These are phyloP conservation scores for Nephrotoma appendiculata DNA, from an alignment of 2,888 invertebrate genomes.

Conservation along the genomic window DNA sequence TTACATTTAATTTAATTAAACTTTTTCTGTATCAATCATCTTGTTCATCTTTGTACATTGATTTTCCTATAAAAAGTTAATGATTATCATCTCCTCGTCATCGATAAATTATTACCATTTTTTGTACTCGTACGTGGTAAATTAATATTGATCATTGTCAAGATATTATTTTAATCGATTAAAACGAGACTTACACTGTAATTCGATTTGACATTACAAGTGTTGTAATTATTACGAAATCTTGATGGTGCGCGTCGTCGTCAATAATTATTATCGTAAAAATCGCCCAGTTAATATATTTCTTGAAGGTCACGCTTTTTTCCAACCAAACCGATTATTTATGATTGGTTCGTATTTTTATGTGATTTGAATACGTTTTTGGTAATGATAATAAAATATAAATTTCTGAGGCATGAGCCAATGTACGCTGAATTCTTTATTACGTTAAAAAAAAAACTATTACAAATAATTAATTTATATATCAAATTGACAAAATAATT, in stretches of 20 bases:
- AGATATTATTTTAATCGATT: not conserved
- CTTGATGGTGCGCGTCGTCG: not conserved
- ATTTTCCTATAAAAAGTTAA: not conserved
- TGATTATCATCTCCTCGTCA: not conserved
- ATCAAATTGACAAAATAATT: not conserved
- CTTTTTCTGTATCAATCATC: not conserved
- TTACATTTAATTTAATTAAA: not conserved
- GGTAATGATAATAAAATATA: not conserved
- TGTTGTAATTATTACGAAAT: not conserved
- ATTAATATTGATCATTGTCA: not conserved
- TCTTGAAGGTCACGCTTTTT: not conserved
- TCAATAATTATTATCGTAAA: not conserved
- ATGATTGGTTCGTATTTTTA: not conserved
- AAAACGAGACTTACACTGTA: not conserved
- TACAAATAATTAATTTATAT: not conserved
- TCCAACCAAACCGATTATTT: too few species aligned
- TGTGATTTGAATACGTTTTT: not conserved
- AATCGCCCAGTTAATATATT: not conserved
- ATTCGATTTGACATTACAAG: too few species aligned
- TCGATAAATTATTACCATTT: not conserved
- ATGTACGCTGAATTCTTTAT: too few species aligned
- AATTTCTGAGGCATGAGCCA: not conserved
- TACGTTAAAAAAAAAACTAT: not conserved
- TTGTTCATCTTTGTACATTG: not conserved
- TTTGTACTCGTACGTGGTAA: not conserved